Evolutionary conservation across 2,113 vertebrate species (phyloP).

Genomic region (Melanocharis versteri): DNA sequence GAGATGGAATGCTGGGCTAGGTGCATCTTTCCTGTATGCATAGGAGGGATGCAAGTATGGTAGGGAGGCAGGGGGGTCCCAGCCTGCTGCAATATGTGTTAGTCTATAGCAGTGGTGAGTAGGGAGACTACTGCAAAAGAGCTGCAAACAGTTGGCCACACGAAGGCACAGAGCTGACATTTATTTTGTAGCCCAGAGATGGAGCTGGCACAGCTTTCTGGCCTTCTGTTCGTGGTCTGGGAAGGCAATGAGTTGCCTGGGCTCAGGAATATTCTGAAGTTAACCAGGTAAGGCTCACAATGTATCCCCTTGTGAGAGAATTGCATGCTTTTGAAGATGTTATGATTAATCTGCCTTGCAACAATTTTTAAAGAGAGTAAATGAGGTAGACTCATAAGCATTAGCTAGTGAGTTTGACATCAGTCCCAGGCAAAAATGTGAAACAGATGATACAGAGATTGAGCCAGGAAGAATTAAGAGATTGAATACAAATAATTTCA

Average conservation of each 20-base stretch:
- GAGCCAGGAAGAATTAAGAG: slow-evolving; percentile 9
- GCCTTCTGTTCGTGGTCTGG: background rate
- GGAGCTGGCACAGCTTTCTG: background rate
- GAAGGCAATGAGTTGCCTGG: background rate
- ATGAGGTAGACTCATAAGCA: background rate
- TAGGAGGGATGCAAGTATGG: background rate
- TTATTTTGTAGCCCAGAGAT: background rate
- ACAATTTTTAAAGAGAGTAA: background rate
- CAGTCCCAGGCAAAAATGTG: background rate
- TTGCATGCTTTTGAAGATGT: background rate
- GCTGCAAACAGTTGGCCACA: background rate
- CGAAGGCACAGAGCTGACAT: background rate
- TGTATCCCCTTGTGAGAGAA: background rate
- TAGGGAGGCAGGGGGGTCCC: background rate
- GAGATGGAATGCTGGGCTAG: background rate
- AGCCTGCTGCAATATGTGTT: background rate
- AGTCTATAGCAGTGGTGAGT: no score
- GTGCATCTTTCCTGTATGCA: rapidly evolving
- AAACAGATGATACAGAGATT: background rate
- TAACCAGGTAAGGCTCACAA: background rate
- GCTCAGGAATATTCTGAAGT: background rate
- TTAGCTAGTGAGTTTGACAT: slow-evolving; percentile 9
- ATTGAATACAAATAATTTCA: slow-evolving; percentile 9
- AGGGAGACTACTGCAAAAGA: background rate
- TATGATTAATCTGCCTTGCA: background rate